Evolutionary conservation across 1,140 invertebrate genomes (phyloP).

Genomic region (Eulimnadia texana): DNA sequence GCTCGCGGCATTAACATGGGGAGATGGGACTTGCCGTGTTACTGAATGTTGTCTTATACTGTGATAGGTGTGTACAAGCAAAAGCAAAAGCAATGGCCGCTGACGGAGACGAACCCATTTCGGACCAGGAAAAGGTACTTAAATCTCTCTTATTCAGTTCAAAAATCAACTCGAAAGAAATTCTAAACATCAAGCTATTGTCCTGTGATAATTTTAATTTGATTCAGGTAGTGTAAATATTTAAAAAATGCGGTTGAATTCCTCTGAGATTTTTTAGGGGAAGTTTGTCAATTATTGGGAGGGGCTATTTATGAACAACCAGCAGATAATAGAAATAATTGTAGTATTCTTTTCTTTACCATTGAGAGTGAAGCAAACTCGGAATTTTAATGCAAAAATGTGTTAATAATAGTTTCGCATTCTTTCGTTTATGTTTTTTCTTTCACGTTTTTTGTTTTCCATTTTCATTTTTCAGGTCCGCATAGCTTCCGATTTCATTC

Average conservation of each 20-base stretch:
- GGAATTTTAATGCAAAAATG: background rate
- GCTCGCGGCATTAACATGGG: no score
- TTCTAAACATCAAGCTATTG: no score
- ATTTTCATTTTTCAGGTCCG: constrained; percentile 43
- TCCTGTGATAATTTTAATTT: no score
- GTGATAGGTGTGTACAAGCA: background rate
- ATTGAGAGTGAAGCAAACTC: no score
- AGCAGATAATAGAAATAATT: no score
- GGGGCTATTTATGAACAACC: no score
- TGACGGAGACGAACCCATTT: constrained; percentile 55
- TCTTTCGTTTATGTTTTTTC: background rate
- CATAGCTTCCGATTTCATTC: constrained; percentile 94
- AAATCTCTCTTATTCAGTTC: background rate
- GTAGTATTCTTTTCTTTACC: background rate
- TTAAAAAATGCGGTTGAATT: no score
- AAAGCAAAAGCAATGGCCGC: constrained; percentile 36
- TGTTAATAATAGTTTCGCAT: background rate
- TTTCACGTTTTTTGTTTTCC: background rate
- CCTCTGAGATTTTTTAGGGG: no score
- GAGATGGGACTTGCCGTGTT: no score
- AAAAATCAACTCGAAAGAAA: no score
- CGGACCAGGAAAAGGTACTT: constrained; percentile 61
- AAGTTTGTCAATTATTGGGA: no score
- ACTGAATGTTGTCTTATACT: background rate
- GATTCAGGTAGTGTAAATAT: no score